phyloP scores from a whole-genome alignment of 2,888 invertebrate species.

The Rhopalosiphum nymphaeae region DNA sequence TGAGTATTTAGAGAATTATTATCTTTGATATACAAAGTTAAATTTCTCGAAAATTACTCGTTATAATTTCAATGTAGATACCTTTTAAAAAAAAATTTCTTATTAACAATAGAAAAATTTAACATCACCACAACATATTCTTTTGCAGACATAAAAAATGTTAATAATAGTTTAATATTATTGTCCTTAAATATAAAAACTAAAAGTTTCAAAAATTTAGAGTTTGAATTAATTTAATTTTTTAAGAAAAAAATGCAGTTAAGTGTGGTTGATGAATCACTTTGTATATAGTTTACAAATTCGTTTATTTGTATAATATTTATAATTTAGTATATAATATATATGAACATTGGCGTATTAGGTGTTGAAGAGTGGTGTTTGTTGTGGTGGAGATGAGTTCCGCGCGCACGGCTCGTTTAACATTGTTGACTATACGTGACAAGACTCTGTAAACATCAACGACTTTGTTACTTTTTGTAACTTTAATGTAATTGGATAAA shows the following conservation, averaged over 20 bases:
- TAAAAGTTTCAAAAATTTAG: background rate
- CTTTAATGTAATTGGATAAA: slow-evolving; percentile 10
- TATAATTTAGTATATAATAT: background rate
- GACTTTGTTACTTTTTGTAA: background rate
- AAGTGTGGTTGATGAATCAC: background rate
- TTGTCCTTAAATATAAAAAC: background rate
- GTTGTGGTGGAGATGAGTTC: background rate
- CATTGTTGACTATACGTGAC: slow-evolving; percentile 20
- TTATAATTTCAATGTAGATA: background rate
- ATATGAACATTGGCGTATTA: background rate
- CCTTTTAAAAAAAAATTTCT: background rate
- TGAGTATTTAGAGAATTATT: background rate
- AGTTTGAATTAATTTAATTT: background rate
- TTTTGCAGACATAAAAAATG: background rate
- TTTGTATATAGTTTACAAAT: background rate
- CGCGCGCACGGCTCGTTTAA: background rate
- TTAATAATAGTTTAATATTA: background rate
- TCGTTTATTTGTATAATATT: background rate
- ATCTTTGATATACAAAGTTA: background rate
- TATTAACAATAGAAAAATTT: background rate
- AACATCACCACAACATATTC: background rate
- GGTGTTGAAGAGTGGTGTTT: background rate
- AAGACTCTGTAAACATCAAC: background rate
- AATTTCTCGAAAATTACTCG: background rate
- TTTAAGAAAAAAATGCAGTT: background rate